Evolutionary conservation across 2,888 invertebrate species (phyloP).

Genomic region (Epinotia brunnichana): DNA sequence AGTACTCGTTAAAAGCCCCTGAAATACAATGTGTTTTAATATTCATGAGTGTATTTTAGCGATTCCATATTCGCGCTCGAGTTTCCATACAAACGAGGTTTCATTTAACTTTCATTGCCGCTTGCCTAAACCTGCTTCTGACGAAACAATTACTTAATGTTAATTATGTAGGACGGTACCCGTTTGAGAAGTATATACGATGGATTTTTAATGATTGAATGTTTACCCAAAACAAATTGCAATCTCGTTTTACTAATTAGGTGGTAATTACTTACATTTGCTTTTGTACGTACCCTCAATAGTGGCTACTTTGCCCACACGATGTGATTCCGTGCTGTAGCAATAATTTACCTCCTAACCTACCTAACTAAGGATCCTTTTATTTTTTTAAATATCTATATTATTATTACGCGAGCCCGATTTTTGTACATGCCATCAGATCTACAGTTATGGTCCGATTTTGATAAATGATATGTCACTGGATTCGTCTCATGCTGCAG

Average conservation of each 20-base stretch:
- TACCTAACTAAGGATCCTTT: too few species aligned
- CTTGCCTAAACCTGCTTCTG: background rate
- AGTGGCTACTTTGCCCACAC: too few species aligned
- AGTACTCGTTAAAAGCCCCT: constrained; percentile 9
- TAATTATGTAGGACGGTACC: background rate
- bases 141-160: background rate
- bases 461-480: too few species aligned
- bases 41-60: constrained; percentile 19
- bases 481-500: too few species aligned
- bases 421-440: too few species aligned
- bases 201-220: background rate
- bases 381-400: too few species aligned
- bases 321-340: too few species aligned
- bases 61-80: constrained; percentile 7
- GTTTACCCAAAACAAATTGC: background rate
- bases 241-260: background rate
- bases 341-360: too few species aligned
- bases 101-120: constrained; percentile 5
- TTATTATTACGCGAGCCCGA: too few species aligned
- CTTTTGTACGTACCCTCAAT: background rate
- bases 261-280: background rate
- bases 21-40: constrained; percentile 5
- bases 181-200: background rate
- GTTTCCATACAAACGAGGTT: constrained; percentile 7
- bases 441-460: too few species aligned